Percentiles rank a stretch among this genome's conserved stretches.
Evolutionary conservation across 1,140 invertebrate species (phyloP).

Genomic region (Drosophila mayri): DNA sequence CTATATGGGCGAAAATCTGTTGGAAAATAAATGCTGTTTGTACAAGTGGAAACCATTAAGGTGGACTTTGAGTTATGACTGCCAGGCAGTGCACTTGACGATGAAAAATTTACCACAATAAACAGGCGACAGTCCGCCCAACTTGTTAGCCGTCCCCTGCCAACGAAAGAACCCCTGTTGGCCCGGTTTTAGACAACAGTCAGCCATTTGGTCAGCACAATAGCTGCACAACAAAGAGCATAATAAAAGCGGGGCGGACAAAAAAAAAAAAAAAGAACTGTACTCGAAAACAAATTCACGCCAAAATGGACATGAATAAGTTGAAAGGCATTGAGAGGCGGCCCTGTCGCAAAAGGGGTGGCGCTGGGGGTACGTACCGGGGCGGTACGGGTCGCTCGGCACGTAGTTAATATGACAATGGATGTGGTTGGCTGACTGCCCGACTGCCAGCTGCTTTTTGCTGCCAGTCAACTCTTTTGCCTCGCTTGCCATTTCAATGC

Average conservation of each 20-base stretch:
- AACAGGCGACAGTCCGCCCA: conserved; percentile 39
- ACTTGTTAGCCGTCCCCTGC: conserved; percentile 1
- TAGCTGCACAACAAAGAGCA: conserved; percentile 48
- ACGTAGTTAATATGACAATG: conserved; percentile 71
- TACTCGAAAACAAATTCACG: conserved; percentile 71
- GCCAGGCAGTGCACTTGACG: conserved; percentile 67
- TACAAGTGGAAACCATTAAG: conserved; percentile 72
- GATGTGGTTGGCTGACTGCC: conserved; percentile 61
- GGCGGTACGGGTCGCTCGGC: conserved; percentile 36
- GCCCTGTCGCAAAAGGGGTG: conserved; percentile 10
- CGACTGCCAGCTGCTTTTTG: conserved; percentile 62
- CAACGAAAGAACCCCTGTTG: conserved; percentile 10
- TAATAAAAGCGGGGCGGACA: conserved; percentile 10
- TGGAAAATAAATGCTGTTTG: conserved; percentile 54
- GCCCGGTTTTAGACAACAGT: conserved; percentile 30
- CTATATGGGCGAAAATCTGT: conserved; percentile 53
- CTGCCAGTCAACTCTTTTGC: conserved; percentile 61
- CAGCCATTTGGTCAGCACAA: conserved; percentile 72
- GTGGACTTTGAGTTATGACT: conserved; percentile 78
- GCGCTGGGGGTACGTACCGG: neutral
- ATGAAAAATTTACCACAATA: conserved; percentile 77
- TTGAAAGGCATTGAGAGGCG: conserved; percentile 68
- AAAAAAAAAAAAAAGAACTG: conserved; percentile 24
- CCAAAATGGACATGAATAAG: conserved; percentile 80
- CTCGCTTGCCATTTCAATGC: conserved; percentile 51